Evolutionary conservation across 1,140 invertebrate genomes (phyloP).

Genomic region (Bathynomus jamesi): DNA sequence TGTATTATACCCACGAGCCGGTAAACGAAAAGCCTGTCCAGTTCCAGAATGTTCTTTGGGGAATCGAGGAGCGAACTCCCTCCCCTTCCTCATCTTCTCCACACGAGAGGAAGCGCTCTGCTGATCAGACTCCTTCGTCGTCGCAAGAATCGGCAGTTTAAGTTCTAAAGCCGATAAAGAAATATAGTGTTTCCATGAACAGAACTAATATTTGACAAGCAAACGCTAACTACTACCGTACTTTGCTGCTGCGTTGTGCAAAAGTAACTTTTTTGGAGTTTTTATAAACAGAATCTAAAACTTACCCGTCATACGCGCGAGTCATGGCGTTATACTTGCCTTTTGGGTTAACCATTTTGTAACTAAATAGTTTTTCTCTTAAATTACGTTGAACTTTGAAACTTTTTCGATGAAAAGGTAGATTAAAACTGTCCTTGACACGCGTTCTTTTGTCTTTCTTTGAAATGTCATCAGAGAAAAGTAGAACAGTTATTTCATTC

Average conservation of each 20-base stretch:
- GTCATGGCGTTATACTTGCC: no score
- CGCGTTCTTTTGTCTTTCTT: neutral
- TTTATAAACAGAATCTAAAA: no score
- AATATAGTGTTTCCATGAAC: neutral
- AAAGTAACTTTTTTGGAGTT: no score
- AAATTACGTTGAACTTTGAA: neutral
- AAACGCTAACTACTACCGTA: neutral
- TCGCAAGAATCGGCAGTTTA: neutral
- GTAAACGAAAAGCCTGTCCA: constrained; percentile 27
- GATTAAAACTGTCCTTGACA: neutral
- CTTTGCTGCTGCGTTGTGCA: neutral
- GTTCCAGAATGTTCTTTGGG: constrained; percentile 33
- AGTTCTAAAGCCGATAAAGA: neutral
- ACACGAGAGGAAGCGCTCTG: neutral
- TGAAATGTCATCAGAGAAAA: no score
- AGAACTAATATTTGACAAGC: neutral
- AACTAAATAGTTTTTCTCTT: neutral
- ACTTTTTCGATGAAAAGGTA: neutral
- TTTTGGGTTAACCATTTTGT: neutral
- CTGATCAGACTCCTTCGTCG: neutral
- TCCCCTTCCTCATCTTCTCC: neutral
- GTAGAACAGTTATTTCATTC: no score
- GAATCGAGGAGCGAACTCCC: neutral
- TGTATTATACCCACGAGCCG: constrained; percentile 31
- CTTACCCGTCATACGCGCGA: no score